phyloP scores from a whole-genome alignment of 2,888 invertebrate species.

The Pristionchus exspectatus region DNA sequence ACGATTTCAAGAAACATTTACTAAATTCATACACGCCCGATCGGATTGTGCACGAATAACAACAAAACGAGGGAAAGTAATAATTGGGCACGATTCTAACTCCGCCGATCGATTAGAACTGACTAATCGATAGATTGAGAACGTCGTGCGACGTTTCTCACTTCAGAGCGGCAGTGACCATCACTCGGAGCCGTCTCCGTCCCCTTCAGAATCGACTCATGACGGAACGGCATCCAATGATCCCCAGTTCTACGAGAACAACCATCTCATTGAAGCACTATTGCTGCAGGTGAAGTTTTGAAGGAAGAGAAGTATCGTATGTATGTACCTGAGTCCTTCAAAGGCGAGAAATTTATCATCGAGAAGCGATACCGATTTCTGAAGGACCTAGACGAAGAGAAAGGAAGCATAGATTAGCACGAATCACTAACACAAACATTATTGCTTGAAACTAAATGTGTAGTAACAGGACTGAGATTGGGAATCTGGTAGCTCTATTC shows the following conservation, averaged over 20 bases:
- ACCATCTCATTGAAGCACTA: not conserved
- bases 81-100: not conserved
- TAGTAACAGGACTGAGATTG: not conserved
- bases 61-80: not conserved
- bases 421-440: not conserved
- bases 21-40: not conserved
- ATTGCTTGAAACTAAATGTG: not conserved
- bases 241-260: not conserved
- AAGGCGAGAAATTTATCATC: no score
- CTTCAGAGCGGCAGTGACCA: slow-evolving; percentile 3
- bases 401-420: not conserved
- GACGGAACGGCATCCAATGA: not conserved
- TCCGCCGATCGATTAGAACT: not conserved
- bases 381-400: no score
- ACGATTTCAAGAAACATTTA: not conserved
- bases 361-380: no score
- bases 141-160: not conserved
- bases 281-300: slow-evolving; percentile 2
- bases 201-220: not conserved
- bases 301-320: not conserved
- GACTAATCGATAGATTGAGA: not conserved
- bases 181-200: not conserved
- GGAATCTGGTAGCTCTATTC: not conserved
- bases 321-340: no score
- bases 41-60: not conserved